These are phyloP conservation scores for Drosophila barbarae DNA, from an alignment of 2,888 invertebrate species.

Conservation along the genomic window DNA sequence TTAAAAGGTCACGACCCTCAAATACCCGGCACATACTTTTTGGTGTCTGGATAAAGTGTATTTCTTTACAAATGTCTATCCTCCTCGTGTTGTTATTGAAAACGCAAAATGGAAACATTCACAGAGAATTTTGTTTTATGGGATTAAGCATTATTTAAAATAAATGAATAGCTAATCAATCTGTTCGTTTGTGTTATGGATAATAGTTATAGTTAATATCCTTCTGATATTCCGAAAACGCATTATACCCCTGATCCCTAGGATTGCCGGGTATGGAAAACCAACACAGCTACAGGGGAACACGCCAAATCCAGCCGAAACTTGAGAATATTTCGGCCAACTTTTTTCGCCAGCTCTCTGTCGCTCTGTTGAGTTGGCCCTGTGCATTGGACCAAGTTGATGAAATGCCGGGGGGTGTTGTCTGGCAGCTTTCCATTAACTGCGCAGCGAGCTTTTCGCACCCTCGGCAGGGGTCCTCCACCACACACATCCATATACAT, in stretches of 20 bases:
- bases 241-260: background rate
- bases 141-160: background rate
- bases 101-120: too few species aligned
- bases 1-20: background rate
- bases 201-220: too few species aligned
- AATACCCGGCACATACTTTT: conserved; percentile 3
- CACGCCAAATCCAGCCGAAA: conserved; percentile 37
- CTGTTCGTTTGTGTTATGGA: too few species aligned
- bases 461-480: background rate
- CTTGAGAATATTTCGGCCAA: conserved; percentile 44
- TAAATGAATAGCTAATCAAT: background rate
- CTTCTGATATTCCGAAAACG: background rate
- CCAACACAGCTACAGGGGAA: conserved; percentile 22
- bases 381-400: conserved; percentile 55
- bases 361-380: conserved; percentile 21
- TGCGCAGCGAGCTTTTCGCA: conserved; percentile 10
- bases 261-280: conserved; percentile 1
- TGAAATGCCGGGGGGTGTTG: conserved; percentile 54
- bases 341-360: conserved; percentile 24
- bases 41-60: background rate
- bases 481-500: background rate
- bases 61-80: background rate
- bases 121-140: background rate
- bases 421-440: conserved; percentile 31
- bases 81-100: too few species aligned